Percentiles rank a stretch among this genome's conserved stretches.
These are phyloP conservation scores for Moxostoma hubbsi DNA, from an alignment of 2,797 vertebrate species.

Conservation along the genomic window DNA sequence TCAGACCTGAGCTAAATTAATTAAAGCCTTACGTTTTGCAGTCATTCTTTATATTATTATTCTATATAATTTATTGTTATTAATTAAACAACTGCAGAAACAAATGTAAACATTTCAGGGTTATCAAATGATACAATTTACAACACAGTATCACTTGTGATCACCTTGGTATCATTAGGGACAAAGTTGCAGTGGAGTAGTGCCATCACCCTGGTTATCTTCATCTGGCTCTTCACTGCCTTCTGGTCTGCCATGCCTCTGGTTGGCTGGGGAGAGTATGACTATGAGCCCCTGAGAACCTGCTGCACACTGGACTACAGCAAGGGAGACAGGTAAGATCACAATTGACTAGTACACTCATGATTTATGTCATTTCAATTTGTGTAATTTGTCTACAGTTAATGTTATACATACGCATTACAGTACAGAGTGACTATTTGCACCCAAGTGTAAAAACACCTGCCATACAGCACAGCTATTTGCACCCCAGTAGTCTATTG, in stretches of 20 bases:
- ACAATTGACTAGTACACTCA: neutral
- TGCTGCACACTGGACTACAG: constrained; percentile 95
- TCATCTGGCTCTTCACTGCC: constrained; percentile 88
- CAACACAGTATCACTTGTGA: neutral
- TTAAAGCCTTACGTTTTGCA: too few relatives aligned
- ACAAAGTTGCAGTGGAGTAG: constrained; percentile 90
- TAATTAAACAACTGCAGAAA: neutral
- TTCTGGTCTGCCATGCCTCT: constrained; percentile 95
- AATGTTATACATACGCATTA: neutral
- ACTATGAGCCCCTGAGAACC: constrained; percentile 93
- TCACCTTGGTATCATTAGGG: constrained; percentile 64
- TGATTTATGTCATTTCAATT: neutral
- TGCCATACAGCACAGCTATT: too few relatives aligned
- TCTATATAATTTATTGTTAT: too few relatives aligned
- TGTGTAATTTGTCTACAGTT: neutral
- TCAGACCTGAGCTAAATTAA: too few relatives aligned
- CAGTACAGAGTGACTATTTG: too few relatives aligned
- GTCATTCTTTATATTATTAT: too few relatives aligned
- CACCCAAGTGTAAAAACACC: too few relatives aligned
- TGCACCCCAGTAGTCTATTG: too few relatives aligned
- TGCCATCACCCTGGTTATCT: constrained; percentile 77
- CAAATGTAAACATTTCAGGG: too few relatives aligned
- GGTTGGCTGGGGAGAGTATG: constrained; percentile 93
- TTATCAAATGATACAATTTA: neutral
- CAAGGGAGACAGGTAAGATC: constrained; percentile 87